A percentile compares a stretch with the other conserved stretches of the same genome.
These are phyloP conservation scores for Eonycteris spelaea DNA, from an alignment of 2,113 vertebrate genomes.

Conservation along the genomic window DNA sequence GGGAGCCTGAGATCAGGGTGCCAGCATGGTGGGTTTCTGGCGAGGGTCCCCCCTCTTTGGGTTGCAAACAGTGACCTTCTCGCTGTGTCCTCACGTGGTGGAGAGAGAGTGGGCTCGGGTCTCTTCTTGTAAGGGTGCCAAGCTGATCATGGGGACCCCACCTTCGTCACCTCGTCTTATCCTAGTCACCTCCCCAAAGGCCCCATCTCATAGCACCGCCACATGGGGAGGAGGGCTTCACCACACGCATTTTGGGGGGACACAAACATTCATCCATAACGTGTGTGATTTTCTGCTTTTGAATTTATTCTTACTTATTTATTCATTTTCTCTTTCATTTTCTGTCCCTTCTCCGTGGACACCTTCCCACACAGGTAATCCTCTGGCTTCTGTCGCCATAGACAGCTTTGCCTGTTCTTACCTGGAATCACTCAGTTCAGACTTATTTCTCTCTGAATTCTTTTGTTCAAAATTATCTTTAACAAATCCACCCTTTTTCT, in stretches of 20 bases:
- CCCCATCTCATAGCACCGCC: background rate
- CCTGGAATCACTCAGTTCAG: rapidly evolving
- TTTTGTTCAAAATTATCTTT: background rate
- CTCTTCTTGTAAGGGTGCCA: background rate
- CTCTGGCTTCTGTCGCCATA: rapidly evolving
- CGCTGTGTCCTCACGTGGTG: no score
- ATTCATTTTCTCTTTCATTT: background rate
- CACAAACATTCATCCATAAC: background rate
- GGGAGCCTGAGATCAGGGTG: background rate
- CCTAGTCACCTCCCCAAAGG: no score
- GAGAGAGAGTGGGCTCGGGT: background rate
- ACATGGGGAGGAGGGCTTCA: rapidly evolving
- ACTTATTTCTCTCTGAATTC: background rate
- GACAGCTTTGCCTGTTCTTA: rapidly evolving
- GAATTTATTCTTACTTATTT: background rate
- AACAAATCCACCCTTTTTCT: background rate
- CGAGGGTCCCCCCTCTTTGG: background rate
- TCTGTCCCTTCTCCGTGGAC: rapidly evolving
- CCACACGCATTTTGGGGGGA: background rate
- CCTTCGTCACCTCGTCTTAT: background rate
- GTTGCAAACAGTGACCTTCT: background rate
- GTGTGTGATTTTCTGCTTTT: background rate
- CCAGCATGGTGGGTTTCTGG: background rate
- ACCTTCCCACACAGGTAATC: rapidly evolving
- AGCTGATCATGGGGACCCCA: background rate